These are phyloP conservation scores for Polydrusus cervinus DNA, from an alignment of 2,888 invertebrate genomes.

Conservation along the genomic window DNA sequence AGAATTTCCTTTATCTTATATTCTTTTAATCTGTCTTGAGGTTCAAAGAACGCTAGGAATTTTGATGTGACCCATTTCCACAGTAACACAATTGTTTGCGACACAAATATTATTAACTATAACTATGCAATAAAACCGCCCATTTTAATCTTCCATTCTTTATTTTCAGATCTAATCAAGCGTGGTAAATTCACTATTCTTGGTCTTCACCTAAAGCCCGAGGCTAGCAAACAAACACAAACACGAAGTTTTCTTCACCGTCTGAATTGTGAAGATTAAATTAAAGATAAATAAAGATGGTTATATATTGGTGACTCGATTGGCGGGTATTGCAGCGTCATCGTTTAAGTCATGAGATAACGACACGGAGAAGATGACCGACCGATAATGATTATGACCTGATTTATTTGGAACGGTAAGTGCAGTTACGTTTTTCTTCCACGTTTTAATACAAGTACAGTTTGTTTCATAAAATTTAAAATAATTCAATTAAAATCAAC, in stretches of 20 bases:
- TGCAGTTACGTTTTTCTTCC: constrained; percentile 3
- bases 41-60: background rate
- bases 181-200: constrained; percentile 44
- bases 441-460: background rate
- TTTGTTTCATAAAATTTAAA: no score
- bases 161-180: constrained; percentile 44
- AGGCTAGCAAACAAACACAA: constrained; percentile 49
- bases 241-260: constrained; percentile 34
- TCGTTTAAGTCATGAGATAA: constrained; percentile 35
- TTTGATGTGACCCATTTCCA: background rate
- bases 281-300: constrained; percentile 39
- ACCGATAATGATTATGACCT: constrained; percentile 49
- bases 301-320: constrained; percentile 23
- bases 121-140: background rate
- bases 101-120: background rate
- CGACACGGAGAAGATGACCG: constrained; percentile 35
- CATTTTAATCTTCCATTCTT: constrained; percentile 26
- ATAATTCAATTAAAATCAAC: no score
- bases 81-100: background rate
- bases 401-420: constrained; percentile 46
- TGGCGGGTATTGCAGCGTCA: constrained; percentile 18
- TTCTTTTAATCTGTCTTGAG: no score
- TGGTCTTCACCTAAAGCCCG: constrained; percentile 59
- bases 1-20: no score
- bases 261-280: constrained; percentile 29